Conservation (phyloP, 2,888 invertebrate genomes). For the Rambutsinella grinnellia region DNA sequence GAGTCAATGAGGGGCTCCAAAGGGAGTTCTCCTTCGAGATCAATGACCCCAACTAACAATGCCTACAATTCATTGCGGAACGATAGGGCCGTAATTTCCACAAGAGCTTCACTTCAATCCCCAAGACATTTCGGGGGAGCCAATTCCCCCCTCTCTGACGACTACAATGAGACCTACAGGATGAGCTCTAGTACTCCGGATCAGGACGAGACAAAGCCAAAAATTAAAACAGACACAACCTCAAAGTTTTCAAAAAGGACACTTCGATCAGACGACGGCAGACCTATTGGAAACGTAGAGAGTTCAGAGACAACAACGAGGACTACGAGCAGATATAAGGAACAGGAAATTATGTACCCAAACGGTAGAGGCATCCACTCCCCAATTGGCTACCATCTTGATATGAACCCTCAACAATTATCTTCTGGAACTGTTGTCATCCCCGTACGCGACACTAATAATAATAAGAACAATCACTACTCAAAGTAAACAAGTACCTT, state of each 20-base stretch:
- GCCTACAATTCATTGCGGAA: constrained; percentile 50
- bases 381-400: constrained; percentile 51
- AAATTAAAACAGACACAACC: constrained; percentile 66
- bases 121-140: constrained; percentile 61
- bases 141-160: constrained; percentile 64
- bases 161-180: constrained; percentile 65
- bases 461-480: constrained; percentile 57
- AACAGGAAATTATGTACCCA: constrained; percentile 66
- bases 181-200: constrained; percentile 66
- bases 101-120: constrained; percentile 56
- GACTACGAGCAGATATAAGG: constrained; percentile 65
- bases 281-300: constrained; percentile 64
- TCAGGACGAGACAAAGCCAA: constrained; percentile 62
- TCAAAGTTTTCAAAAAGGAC: constrained; percentile 65
- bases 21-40: constrained; percentile 65
- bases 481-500: constrained; percentile 41
- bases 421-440: constrained; percentile 65
- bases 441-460: constrained; percentile 65
- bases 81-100: constrained; percentile 31
- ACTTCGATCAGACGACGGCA: constrained; percentile 60
- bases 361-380: constrained; percentile 63
- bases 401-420: constrained; percentile 53
- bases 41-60: constrained; percentile 64
- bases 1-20: constrained; percentile 61
- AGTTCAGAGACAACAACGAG: constrained; percentile 65